phyloP scores from a whole-genome alignment of 1,140 invertebrate species.

The Archivesica marissinica region DNA sequence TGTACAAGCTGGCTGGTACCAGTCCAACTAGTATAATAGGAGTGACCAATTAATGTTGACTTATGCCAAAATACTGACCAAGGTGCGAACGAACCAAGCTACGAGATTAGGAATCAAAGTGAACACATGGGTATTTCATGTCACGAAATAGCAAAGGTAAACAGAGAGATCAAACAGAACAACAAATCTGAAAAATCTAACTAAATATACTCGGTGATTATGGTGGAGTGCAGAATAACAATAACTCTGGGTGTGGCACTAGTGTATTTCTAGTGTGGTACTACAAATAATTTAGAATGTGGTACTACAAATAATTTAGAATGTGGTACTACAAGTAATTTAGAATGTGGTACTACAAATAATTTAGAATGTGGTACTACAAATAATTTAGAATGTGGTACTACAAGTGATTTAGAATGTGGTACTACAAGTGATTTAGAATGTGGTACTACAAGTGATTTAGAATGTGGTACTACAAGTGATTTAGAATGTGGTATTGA shows the following conservation, averaged over 20 bases:
- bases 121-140: conserved; percentile 19
- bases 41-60: background rate
- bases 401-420: too few relatives aligned
- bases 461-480: too few relatives aligned
- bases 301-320: background rate
- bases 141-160: background rate
- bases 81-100: background rate
- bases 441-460: too few relatives aligned
- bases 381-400: too few relatives aligned
- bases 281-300: too few relatives aligned
- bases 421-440: too few relatives aligned
- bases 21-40: background rate
- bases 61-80: conserved; percentile 15
- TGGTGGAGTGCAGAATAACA: background rate
- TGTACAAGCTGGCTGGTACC: background rate
- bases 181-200: background rate
- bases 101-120: background rate
- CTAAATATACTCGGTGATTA: background rate
- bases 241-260: background rate
- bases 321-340: too few relatives aligned
- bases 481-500: too few relatives aligned
- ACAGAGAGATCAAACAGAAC: background rate
- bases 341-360: too few relatives aligned
- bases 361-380: too few relatives aligned
- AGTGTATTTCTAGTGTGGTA: too few relatives aligned